phyloP scores from a whole-genome alignment of 2,888 invertebrate species.

The Elysia crispata region DNA sequence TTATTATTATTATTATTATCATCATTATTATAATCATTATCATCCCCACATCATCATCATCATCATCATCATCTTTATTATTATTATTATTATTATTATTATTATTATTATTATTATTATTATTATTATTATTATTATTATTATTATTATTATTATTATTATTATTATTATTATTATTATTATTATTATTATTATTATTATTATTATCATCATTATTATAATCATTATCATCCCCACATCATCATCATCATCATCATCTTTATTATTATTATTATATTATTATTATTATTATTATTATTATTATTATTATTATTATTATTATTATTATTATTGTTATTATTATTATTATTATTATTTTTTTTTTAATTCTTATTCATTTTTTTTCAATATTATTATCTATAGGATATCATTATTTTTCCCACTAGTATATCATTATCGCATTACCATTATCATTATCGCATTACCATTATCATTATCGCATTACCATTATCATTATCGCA shows the following conservation, averaged over 20 bases:
- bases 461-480: conserved; percentile 15
- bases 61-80: too few relatives aligned
- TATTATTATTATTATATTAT: not conserved
- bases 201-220: not conserved
- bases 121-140: too few relatives aligned
- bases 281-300: too few relatives aligned
- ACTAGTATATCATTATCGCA: not conserved
- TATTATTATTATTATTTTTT: not conserved
- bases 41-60: too few relatives aligned
- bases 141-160: too few relatives aligned
- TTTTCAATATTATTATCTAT: not conserved
- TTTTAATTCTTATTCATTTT: not conserved
- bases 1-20: too few relatives aligned
- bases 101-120: too few relatives aligned
- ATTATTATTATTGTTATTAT: too few relatives aligned
- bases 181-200: not conserved
- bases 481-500: conserved; percentile 5
- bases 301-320: too few relatives aligned
- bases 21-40: too few relatives aligned
- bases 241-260: conserved; percentile 3
- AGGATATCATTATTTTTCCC: conserved; percentile 11
- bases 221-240: conserved; percentile 2
- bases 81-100: too few relatives aligned
- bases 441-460: conserved; percentile 6
- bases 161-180: too few relatives aligned